Evolutionary conservation across 1,140 invertebrate genomes (phyloP).

Genomic region (Globodera rostochiensis): DNA sequence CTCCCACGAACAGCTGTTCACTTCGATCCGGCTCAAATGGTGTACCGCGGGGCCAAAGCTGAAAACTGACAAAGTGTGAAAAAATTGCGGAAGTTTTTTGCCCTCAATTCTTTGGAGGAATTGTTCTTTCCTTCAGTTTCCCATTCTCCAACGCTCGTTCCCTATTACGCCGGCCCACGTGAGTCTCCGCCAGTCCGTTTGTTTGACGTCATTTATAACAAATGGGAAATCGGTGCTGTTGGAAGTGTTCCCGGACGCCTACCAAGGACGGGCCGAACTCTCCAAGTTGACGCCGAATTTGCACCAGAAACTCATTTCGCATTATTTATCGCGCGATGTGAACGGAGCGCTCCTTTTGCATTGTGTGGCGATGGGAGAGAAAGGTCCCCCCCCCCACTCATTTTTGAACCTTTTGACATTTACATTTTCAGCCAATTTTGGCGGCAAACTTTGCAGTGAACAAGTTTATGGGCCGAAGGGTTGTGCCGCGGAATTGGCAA

Average conservation of each 20-base stretch:
- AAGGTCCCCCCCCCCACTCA: background rate
- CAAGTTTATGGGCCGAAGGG: background rate
- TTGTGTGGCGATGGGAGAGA: constrained; percentile 37
- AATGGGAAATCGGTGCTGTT: constrained; percentile 52
- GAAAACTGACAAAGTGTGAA: constrained; percentile 45
- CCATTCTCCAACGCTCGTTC: constrained; percentile 35
- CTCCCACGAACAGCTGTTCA: constrained; percentile 26
- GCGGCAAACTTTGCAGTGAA: constrained; percentile 6
- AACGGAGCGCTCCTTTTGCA: constrained; percentile 38
- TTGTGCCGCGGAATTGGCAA: background rate
- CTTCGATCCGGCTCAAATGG: constrained; percentile 44
- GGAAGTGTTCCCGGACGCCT: constrained; percentile 37
- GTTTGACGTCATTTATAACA: constrained; percentile 49
- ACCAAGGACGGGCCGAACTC: background rate
- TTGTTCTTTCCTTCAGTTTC: constrained; percentile 35
- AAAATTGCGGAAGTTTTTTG: background rate
- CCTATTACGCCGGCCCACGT: constrained; percentile 51
- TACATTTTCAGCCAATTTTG: constrained; percentile 7
- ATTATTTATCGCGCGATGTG: constrained; percentile 36
- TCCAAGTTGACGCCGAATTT: constrained; percentile 35
- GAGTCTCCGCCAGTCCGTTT: constrained; percentile 53
- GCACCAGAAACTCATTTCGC: constrained; percentile 52
- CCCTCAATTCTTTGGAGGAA: background rate
- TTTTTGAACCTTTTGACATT: constrained; percentile 21
- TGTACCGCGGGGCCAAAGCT: constrained; percentile 46